These are phyloP conservation scores for Acanthosepion esculentum DNA, from an alignment of 2,888 invertebrate species.

Conservation along the genomic window DNA sequence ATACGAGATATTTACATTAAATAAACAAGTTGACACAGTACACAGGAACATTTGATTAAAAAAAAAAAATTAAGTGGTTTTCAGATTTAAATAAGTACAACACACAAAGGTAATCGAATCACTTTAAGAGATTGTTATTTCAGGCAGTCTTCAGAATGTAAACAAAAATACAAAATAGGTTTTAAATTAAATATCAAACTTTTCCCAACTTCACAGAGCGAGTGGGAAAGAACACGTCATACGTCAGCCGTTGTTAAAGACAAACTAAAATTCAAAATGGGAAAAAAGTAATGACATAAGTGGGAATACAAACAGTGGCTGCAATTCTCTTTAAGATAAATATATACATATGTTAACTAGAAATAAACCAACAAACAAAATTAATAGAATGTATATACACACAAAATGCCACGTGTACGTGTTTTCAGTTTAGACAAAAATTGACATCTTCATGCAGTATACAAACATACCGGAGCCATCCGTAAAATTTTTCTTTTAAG, in stretches of 20 bases:
- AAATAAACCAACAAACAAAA: too few species aligned
- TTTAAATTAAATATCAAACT: neutral
- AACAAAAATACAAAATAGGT: neutral
- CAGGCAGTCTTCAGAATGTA: neutral
- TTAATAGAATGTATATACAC: neutral
- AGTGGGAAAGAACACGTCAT: neutral
- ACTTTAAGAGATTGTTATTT: too few species aligned
- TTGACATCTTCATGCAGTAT: neutral
- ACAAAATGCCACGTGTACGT: slow-evolving; percentile 42
- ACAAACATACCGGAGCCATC: slow-evolving; percentile 74
- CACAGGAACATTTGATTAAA: too few species aligned
- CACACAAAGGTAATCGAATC: too few species aligned
- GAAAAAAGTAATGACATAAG: neutral
- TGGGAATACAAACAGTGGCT: too few species aligned
- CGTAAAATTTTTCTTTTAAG: slow-evolving; percentile 72
- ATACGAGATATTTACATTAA: too few species aligned
- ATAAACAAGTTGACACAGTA: too few species aligned
- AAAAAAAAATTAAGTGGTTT: too few species aligned
- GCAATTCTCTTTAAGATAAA: neutral
- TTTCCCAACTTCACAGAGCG: neutral
- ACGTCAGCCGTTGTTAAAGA: neutral
- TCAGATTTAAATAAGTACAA: too few species aligned
- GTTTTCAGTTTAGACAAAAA: neutral
- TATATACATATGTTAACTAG: neutral
- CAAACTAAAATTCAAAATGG: neutral